Evolutionary conservation across 2,113 vertebrate genomes (phyloP).

Genomic region (Paracanthobrama guichenoti): DNA sequence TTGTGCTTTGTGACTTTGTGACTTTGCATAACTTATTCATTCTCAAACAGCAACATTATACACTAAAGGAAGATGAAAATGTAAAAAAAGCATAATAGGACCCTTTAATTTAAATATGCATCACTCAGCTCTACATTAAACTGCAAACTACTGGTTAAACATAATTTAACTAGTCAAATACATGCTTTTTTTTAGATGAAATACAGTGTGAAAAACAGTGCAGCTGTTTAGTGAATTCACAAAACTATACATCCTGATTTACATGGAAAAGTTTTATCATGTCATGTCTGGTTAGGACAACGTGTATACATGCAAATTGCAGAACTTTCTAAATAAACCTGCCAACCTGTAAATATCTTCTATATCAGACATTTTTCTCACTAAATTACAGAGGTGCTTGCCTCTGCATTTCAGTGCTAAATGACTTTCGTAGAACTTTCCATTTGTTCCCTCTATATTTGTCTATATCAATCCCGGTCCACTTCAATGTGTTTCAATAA

Average conservation of each 20-base stretch:
- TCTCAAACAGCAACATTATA: too few relatives aligned
- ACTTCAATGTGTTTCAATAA: constrained; percentile 59
- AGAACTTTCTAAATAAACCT: background rate
- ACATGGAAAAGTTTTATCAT: background rate
- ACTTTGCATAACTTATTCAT: too few relatives aligned
- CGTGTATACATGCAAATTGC: background rate
- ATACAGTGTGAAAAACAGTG: background rate
- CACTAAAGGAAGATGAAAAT: too few relatives aligned
- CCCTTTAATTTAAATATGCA: too few relatives aligned
- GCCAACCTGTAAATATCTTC: background rate
- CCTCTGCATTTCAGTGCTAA: constrained; percentile 51
- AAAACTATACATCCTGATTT: background rate
- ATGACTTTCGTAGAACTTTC: constrained; percentile 29
- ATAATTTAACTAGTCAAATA: background rate
- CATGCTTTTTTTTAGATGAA: background rate
- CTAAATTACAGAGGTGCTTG: constrained; percentile 18
- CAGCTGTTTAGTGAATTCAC: background rate
- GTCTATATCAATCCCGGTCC: constrained; percentile 56
- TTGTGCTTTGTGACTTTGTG: too few relatives aligned
- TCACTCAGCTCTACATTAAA: too few relatives aligned
- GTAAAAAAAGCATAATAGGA: too few relatives aligned
- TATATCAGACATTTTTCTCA: background rate
- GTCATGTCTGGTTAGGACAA: background rate
- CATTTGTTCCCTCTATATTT: constrained; percentile 53
- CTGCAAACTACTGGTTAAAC: background rate